Percentiles rank a stretch among this genome's conserved stretches.
phyloP scores from a whole-genome alignment of 2,888 invertebrate genomes.

The Drosophila borealis region DNA sequence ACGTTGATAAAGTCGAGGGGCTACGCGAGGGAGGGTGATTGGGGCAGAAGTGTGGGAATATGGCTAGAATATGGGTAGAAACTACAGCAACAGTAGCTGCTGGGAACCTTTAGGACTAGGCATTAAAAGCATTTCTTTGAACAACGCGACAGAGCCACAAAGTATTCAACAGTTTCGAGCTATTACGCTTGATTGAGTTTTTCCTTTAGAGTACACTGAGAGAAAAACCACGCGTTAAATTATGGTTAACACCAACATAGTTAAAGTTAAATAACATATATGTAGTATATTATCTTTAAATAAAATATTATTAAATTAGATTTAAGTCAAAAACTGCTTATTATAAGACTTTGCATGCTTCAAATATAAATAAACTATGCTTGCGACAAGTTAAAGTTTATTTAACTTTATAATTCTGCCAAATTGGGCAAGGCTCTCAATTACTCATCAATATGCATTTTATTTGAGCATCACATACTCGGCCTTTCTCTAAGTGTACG shows the following conservation, averaged over 20 bases:
- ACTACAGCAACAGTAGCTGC: neutral
- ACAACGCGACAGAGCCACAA: slow-evolving; percentile 26
- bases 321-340: too few relatives aligned
- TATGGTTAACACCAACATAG: too few relatives aligned
- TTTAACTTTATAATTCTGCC: too few relatives aligned
- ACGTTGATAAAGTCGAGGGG: slow-evolving; percentile 34
- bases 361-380: too few relatives aligned
- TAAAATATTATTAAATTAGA: too few relatives aligned
- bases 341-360: too few relatives aligned
- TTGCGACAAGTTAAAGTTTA: too few relatives aligned
- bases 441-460: too few relatives aligned
- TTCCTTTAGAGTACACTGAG: slow-evolving; percentile 19
- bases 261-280: too few relatives aligned
- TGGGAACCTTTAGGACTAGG: slow-evolving; percentile 18
- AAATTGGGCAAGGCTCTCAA: too few relatives aligned
- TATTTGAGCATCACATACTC: too few relatives aligned
- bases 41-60: neutral
- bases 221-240: neutral
- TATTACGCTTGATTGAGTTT: slow-evolving; percentile 74
- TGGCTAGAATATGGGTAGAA: neutral
- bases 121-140: slow-evolving; percentile 54
- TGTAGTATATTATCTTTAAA: too few relatives aligned
- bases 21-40: neutral
- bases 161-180: slow-evolving; percentile 55
- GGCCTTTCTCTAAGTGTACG: neutral